A percentile compares a stretch with the other conserved stretches of the same genome.
phyloP scores from a whole-genome alignment of 2,888 invertebrate species.

The Dicranocentrus wangi region DNA sequence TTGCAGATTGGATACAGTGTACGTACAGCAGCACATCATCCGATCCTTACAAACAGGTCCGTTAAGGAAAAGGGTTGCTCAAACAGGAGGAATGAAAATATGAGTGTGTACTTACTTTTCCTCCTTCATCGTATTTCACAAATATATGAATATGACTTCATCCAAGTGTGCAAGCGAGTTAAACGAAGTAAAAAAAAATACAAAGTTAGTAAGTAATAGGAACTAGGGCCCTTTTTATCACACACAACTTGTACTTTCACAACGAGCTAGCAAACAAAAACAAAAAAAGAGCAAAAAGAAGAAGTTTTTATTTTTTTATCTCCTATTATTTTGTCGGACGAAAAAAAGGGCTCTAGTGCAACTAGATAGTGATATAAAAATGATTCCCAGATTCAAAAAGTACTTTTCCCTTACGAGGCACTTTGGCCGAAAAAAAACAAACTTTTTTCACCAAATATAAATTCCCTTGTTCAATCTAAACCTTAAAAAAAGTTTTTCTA shows the following conservation, averaged over 20 bases:
- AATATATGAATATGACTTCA: neutral
- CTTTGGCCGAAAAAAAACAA: neutral
- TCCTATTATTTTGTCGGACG: neutral
- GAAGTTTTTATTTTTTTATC: neutral
- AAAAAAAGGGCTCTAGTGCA: neutral
- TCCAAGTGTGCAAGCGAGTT: neutral
- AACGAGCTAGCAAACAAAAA: too few relatives aligned
- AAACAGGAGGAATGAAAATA: too few relatives aligned
- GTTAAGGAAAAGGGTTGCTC: too few relatives aligned
- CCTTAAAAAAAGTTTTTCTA: neutral
- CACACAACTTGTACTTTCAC: neutral
- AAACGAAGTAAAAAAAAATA: neutral
- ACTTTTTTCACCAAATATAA: slow-evolving; percentile 22
- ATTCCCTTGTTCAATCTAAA: slow-evolving; percentile 9
- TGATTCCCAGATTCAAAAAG: slow-evolving; percentile 1
- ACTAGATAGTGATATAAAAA: neutral
- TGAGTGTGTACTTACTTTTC: neutral
- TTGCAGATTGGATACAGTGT: slow-evolving; percentile 11
- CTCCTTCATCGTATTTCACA: neutral
- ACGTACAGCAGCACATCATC: too few relatives aligned
- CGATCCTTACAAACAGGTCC: too few relatives aligned
- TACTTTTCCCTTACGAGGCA: slow-evolving; percentile 22
- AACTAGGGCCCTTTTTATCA: neutral
- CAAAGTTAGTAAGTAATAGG: neutral
- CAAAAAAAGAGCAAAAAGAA: too few relatives aligned